Evolutionary conservation across 1,140 invertebrate genomes (phyloP).

Genomic region (Protaetia brevitarsis): DNA sequence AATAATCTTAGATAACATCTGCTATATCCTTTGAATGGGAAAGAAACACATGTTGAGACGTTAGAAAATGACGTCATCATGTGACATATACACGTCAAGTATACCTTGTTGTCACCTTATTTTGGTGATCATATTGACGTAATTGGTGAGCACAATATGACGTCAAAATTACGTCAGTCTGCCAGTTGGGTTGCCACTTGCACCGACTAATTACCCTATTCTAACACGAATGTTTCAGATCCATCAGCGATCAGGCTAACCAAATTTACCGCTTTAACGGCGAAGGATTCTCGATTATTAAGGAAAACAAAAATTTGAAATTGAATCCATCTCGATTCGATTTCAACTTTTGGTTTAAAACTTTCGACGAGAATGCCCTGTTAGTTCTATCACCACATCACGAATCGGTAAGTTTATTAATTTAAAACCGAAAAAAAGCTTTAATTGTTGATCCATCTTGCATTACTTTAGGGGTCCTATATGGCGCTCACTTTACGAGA

Average conservation of each 20-base stretch:
- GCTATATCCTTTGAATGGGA: too few relatives aligned
- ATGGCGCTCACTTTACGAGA: conserved; percentile 64
- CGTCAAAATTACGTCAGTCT: too few relatives aligned
- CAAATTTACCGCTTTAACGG: conserved; percentile 48
- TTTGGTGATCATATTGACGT: too few relatives aligned
- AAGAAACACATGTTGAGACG: too few relatives aligned
- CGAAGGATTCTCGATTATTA: conserved; percentile 70
- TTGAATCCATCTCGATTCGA: conserved; percentile 66
- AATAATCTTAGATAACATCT: too few relatives aligned
- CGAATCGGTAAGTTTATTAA: conserved; percentile 53
- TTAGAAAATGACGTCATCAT: too few relatives aligned
- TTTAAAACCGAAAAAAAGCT: neutral
- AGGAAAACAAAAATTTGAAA: conserved; percentile 40
- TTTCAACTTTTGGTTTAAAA: conserved; percentile 77
- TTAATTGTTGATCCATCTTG: neutral
- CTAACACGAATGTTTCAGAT: neutral
- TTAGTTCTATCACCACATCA: conserved; percentile 79
- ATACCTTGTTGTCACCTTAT: too few relatives aligned
- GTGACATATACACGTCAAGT: too few relatives aligned
- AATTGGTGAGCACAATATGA: too few relatives aligned
- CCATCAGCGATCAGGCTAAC: neutral
- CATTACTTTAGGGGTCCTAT: conserved; percentile 26
- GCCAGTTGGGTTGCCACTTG: too few relatives aligned
- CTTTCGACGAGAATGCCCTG: conserved; percentile 83
- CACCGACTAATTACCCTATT: too few relatives aligned